Evolutionary conservation across 2,888 invertebrate species (phyloP), one percentile per base, ranked within the genome.

Genomic region (Drosophila glabriapex): DNA sequence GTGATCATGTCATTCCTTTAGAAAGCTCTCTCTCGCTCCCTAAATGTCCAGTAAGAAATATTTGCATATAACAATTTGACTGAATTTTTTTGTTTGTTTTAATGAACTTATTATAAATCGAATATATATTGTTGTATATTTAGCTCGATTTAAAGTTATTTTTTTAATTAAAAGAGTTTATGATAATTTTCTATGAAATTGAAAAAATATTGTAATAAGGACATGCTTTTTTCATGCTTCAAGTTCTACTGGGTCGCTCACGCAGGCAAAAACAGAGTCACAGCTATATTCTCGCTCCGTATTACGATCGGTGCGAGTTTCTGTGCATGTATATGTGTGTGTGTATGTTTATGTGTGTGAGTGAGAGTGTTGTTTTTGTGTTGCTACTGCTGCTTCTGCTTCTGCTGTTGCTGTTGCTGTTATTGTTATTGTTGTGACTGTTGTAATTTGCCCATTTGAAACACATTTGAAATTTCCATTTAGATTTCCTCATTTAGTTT

Each of bases 391-490:
- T 68, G 59, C 50, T 72, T 25, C 46, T 29, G 6, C 6, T 29
- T 10, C 19, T 35, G 46, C 53, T 35, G 43, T 54, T 62, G 66
- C 64, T 73, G 39, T 76, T 76, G 7, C 7, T 29, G 29, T 29
- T 29, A 16, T 35, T 4, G 16, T 37, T 37, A 54, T 68, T 74
- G 64, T 61, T 76, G 46, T 25, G 46, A 60, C 43, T 80, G 74
- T 76, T 84, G 82, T 80, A 75, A 73, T 83, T 78, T 82, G 75
- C 81, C 73, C 89, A 81, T 85, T 86, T 84, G 86, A 85, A 85
- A 89, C 89, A 85, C 87, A 86, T 86, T 86, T 87, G 83, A 86
- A 89, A 89, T 86, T 86, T 85, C 86, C 89, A 88, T 88, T 82
- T 85, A 80, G 76, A 80, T 89, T 86, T 82, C 74, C 85, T 75